phyloP scores from a whole-genome alignment of 2,113 vertebrate species.

The Callipepla squamata region DNA sequence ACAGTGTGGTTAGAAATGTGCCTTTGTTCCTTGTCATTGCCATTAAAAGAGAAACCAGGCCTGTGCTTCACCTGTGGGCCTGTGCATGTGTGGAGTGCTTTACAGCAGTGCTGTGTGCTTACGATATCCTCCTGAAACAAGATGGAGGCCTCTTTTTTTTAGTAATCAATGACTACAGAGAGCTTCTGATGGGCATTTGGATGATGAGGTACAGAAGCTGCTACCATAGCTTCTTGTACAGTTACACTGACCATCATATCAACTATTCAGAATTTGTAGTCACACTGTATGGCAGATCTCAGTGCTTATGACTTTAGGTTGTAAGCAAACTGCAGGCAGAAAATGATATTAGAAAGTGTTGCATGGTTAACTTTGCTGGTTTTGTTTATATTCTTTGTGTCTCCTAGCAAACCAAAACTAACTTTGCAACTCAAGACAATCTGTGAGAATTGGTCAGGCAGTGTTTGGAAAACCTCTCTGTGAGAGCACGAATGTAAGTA shows the following conservation, averaged over 20 bases:
- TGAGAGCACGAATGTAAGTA: not conserved
- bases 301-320: not conserved
- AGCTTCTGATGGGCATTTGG: not conserved
- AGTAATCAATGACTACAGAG: not conserved
- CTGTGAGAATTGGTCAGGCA: not conserved
- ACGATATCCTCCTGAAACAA: not conserved
- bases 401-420: not conserved
- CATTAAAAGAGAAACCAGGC: not conserved
- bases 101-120: not conserved
- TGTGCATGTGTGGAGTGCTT: not conserved
- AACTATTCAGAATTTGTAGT: not conserved
- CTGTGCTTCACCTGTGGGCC: accelerated
- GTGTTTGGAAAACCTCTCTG: not conserved
- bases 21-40: not conserved
- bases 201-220: not conserved
- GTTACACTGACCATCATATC: not conserved
- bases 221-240: not conserved
- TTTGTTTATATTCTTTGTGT: not conserved
- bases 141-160: not conserved
- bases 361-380: not conserved
- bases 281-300: not conserved
- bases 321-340: not conserved
- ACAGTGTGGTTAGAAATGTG: not conserved
- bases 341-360: not conserved
- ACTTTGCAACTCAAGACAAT: not conserved